Base-by-base conservation (phyloP, 2,888 invertebrate genomes). In the Ypsolopha scabrella region DNA sequence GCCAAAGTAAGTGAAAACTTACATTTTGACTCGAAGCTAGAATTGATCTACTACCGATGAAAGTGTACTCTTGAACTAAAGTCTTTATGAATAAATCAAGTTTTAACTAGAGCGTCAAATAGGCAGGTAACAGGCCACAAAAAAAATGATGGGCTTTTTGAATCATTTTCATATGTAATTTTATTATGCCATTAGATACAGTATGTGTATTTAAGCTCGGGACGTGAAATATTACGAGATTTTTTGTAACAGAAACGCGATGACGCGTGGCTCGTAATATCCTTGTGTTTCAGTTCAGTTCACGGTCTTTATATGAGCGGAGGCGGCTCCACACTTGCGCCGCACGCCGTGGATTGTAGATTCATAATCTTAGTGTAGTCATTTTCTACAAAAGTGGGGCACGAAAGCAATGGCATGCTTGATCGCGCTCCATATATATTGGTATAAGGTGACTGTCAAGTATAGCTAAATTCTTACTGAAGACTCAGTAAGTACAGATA, bases 221-320 rank as follows among this genome's bases (percentile, higher is more conserved):
- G n/a, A 14, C 14, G 41, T 41, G 41, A 41, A 41, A 24, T 7
- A 43, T 46, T 7, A 35, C 34, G 43, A 36, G 35, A 6, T 46
- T 36, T 47, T 47, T 45, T 7, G 36, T 35, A 13, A 47, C 47
- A 38, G 6, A 33, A 10, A 49, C 37, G 53, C 58, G 50, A 44
- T 52, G 56, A 54, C 51, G 58, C 53, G 56, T 53, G 52, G 55
- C 54, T 54, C 51, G 52, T 53, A 57, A 63, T 64, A 61, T 63
- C 60, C 60, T 57, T 54, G 55, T 53, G 52, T 51, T 53, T 52
- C 51, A 38, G 38, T 13, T 48, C 64, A 62, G 66, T 67, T 37
- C 49, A 36, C 50, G 46, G 62, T 63, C 65, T 63, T 71, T 68
- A 64, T 72, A 24, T 24, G 24, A 24, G 24, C 24, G 4, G 24